phyloP scores from a whole-genome alignment of 2,888 invertebrate species.

The Drosophila melanosoma region DNA sequence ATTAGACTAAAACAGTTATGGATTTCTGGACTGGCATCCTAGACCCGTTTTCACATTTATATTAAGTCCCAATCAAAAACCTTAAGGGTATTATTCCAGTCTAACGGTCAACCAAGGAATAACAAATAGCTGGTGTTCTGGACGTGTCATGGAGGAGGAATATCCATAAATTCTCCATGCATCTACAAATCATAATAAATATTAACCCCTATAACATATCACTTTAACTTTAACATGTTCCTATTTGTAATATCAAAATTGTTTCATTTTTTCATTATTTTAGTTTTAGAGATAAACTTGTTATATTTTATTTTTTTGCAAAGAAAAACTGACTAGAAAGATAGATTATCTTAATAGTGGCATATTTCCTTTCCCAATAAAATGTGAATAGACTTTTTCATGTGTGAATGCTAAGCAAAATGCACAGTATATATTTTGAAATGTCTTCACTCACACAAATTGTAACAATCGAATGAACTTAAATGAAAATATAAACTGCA shows the following conservation, averaged over 20 bases:
- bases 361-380: neutral
- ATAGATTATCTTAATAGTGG: neutral
- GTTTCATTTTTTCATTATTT: neutral
- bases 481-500: slow-evolving; percentile 50
- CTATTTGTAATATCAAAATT: neutral
- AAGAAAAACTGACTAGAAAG: neutral
- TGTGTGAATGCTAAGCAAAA: slow-evolving; percentile 42
- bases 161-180: neutral
- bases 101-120: no score
- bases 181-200: neutral
- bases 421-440: slow-evolving; percentile 44
- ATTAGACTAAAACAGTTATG: neutral
- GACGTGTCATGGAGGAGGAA: neutral
- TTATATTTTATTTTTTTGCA: neutral
- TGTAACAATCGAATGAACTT: slow-evolving; percentile 68
- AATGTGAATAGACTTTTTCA: neutral
- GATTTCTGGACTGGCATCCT: neutral
- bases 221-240: neutral
- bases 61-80: no score
- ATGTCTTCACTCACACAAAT: slow-evolving; percentile 28
- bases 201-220: neutral
- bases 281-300: neutral
- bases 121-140: no score
- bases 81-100: no score
- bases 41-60: no score